Conservation (phyloP, 2,888 invertebrate species). For the Lasius fuliginosus region DNA sequence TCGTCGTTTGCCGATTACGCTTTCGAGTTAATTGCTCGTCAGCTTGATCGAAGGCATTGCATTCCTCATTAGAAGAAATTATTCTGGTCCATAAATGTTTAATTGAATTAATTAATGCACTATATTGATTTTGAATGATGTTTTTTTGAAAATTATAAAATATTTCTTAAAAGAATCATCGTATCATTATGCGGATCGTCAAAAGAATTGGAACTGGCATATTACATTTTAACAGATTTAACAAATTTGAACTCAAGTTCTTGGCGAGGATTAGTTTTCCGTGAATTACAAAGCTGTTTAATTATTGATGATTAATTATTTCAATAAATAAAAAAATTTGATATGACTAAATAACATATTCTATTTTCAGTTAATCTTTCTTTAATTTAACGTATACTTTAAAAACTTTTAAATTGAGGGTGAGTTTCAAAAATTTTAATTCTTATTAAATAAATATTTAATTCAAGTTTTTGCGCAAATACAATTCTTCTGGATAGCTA, state of each 20-base stretch:
- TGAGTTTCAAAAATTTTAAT: background rate
- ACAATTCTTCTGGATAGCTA: background rate
- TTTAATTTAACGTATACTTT: background rate
- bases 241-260: background rate
- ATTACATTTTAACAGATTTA: background rate
- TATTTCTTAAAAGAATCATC: background rate
- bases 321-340: background rate
- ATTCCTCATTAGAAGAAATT: slow-evolving; percentile 24
- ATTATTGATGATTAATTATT: background rate
- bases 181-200: background rate
- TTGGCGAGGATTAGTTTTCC: background rate
- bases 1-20: slow-evolving; percentile 55
- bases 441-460: background rate
- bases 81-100: background rate
- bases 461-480: background rate
- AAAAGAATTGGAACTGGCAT: background rate
- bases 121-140: background rate
- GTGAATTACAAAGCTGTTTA: background rate
- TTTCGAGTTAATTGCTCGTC: slow-evolving; percentile 61
- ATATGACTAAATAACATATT: background rate
- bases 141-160: background rate
- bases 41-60: slow-evolving; percentile 20
- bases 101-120: slow-evolving; percentile 61
- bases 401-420: background rate
- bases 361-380: background rate